Evolutionary conservation across 2,888 invertebrate species (phyloP), one percentile per base, ranked within the genome.

Genomic region (Odontocolon sp.): DNA sequence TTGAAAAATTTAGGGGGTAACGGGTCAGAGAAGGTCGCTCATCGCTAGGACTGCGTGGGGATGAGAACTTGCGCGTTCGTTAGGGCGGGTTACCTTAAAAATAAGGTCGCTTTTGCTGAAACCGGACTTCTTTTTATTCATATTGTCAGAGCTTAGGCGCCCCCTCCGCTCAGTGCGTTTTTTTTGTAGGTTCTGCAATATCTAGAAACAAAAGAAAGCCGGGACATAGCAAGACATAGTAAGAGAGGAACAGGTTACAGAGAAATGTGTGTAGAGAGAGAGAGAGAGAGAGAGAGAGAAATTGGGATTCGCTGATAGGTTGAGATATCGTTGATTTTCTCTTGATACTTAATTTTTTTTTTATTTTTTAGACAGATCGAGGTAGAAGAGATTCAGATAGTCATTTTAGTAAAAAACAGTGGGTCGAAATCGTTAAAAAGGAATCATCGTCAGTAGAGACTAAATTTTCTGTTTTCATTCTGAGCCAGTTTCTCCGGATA

Each of bases 101-200:
- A 97, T 97, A 94, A 97, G 96, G 96, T 96, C 96, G 96, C 96
- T 97, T 96, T 97, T 97, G 94, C 95, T 96, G 95, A 93, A 94
- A 95, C 95, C 95, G 92, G 93, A 93, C 95, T 96, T 96, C 96
- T 96, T 95, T 94, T 95, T 95, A 94, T 93, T 91, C 91, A 93
- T 92, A 93, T 94, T 93, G 93, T 97, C 96, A 94, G 96, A 96
- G 95, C 96, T 95, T 95, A 96, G 96, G 93, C 96, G 96, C 94
- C 97, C 97, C 95, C 97, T 95, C 94, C 97, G 95, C 95, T 97
- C 96, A 94, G 97, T 97, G 95, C 97, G 96, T 95, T 97, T 97
- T 97, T 97, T 97, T 96, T 97, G 97, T 94, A 97, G 97, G 95
- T 97, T 97, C 97, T 97, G 97, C 96, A 97, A 97, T 95, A 97